These are phyloP conservation scores for Lagopus leucura DNA, from an alignment of 2,113 vertebrate species.

Conservation along the genomic window DNA sequence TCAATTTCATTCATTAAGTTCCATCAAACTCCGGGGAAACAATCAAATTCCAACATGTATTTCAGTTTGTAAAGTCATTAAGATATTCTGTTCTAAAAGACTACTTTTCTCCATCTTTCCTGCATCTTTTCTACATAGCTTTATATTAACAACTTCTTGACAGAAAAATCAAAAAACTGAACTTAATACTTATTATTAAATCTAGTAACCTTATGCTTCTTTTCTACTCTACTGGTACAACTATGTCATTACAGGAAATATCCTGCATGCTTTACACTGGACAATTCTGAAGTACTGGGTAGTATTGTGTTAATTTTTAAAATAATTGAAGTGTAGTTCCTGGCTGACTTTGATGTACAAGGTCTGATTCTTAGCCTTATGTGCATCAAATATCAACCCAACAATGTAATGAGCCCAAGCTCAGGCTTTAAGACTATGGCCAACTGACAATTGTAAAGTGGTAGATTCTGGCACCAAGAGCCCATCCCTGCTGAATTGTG, in stretches of 20 bases:
- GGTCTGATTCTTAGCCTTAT: not conserved
- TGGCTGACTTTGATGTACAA: not conserved
- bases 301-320: not conserved
- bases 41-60: not conserved
- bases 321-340: not conserved
- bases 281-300: not conserved
- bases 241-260: not conserved
- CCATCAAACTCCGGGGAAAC: not conserved
- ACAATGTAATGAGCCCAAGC: not conserved
- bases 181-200: not conserved
- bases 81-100: not conserved
- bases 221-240: not conserved
- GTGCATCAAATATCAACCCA: not conserved
- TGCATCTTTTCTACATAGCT: not conserved
- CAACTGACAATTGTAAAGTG: not conserved
- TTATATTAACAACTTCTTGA: not conserved
- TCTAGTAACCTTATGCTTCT: not conserved
- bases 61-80: conserved; percentile 1
- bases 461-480: not conserved
- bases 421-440: not conserved
- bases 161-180: not conserved
- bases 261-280: not conserved
- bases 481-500: not conserved
- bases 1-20: not conserved
- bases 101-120: not conserved